Conservation (phyloP, 64 coral and sea anemone genomes). For the Hydrozoanthus tunicans region DNA sequence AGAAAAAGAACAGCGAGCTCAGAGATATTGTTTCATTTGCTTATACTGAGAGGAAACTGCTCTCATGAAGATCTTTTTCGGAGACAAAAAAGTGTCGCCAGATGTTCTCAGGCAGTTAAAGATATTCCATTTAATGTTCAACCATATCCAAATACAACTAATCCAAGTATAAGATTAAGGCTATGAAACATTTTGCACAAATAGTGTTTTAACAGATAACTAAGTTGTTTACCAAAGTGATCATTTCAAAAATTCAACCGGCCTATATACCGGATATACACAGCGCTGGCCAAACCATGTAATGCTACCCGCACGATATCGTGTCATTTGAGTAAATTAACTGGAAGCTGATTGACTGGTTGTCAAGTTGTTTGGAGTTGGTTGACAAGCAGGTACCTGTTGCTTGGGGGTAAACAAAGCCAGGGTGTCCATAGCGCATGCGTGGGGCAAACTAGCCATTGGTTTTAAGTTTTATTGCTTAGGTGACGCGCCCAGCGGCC, state of each 20-base stretch:
- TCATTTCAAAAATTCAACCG: not conserved
- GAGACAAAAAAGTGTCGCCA: too few relatives aligned
- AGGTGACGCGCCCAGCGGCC: constrained; percentile 42
- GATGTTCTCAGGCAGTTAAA: too few relatives aligned
- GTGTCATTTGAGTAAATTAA: not conserved
- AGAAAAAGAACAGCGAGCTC: too few relatives aligned
- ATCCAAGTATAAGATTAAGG: not conserved
- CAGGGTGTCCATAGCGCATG: constrained; percentile 3
- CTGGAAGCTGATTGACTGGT: constrained; percentile 23
- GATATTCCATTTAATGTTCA: too few relatives aligned
- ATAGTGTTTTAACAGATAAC: not conserved
- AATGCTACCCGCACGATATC: not conserved
- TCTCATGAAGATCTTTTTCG: too few relatives aligned
- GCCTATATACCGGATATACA: not conserved
- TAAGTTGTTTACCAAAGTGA: not conserved
- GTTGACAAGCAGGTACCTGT: constrained; percentile 16
- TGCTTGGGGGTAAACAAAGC: constrained; percentile 31
- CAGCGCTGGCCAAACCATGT: not conserved
- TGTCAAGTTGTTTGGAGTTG: not conserved
- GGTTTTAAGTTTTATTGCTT: not conserved
- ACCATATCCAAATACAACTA: too few relatives aligned
- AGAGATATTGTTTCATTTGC: too few relatives aligned
- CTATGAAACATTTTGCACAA: not conserved
- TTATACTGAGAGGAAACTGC: too few relatives aligned
- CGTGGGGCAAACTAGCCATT: not conserved